Percentiles rank a stretch among this genome's conserved stretches.
These are phyloP conservation scores for Troilus luridus DNA, from an alignment of 2,888 invertebrate species.

Conservation along the genomic window DNA sequence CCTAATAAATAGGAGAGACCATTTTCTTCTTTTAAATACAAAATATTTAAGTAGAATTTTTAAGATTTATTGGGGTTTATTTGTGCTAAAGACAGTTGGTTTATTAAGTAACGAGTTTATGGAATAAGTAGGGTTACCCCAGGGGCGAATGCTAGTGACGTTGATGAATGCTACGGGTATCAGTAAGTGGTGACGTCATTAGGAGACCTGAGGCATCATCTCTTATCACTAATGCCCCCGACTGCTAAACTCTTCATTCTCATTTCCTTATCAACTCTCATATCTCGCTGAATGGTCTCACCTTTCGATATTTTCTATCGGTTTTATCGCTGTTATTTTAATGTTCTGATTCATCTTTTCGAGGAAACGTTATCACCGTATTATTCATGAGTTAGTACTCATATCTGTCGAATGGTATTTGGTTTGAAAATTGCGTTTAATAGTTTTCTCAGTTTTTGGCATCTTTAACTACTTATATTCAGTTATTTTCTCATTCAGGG, in stretches of 20 bases:
- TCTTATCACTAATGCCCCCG: conserved; percentile 10
- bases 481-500: too few relatives aligned
- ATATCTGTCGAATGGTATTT: neutral
- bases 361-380: neutral
- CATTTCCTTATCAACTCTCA: neutral
- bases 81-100: neutral
- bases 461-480: too few relatives aligned
- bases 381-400: neutral
- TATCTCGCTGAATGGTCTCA: conserved; percentile 8
- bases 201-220: conserved; percentile 30
- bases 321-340: conserved; percentile 14
- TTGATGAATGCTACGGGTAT: neutral
- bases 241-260: conserved; percentile 16
- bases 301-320: conserved; percentile 19
- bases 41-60: neutral
- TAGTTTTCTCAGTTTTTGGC: neutral
- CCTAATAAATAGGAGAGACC: too few relatives aligned
- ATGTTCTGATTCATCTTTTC: neutral
- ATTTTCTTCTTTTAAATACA: too few relatives aligned
- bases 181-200: conserved; percentile 48
- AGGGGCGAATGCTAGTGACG: conserved; percentile 15
- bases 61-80: neutral
- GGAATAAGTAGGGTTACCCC: neutral
- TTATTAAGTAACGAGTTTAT: conserved; percentile 15
- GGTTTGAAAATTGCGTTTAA: neutral